Evolutionary conservation across 2,888 invertebrate genomes (phyloP), one percentile per base, ranked within the genome.

Genomic region (Meganola albula): DNA sequence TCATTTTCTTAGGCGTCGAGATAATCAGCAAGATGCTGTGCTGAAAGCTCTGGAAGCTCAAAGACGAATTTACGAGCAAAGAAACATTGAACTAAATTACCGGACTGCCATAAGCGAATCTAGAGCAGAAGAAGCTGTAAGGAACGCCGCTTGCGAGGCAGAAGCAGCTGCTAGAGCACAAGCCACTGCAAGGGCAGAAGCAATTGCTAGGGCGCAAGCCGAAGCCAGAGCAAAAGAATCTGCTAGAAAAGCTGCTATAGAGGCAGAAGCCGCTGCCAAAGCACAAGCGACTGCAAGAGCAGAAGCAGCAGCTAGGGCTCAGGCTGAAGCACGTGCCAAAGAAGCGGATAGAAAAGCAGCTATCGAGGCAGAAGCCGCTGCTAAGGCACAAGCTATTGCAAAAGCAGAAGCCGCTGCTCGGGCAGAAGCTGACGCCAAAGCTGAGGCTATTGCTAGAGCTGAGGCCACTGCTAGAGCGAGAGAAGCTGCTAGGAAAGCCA

Each of bases 191-290:
- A 16, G 16, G 16, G 16, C 16, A 16, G n/a, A n/a, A n/a, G n/a
- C n/a, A n/a, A n/a, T n/a, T n/a, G 16, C 16, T 16, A 16, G 6
- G 6, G 4, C 6, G 6, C 4, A 20, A 20, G 20, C 20, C 20
- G 20, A 20, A 7, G 20, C 20, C 8, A 5, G 4, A 2, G n/a
- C 8, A 2, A n/a, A 20, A 20, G 20, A 7, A 2, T n/a, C 3
- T 5, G 20, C 20, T 20, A 20, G 20, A n/a, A 16, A 16, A 6
- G 16, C 4, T 16, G 16, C 16, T 5, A 6, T 16, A 16, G 16
- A 4, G 6, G 20, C 20, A 3, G 20, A 9, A 43, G 45, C 0
- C 48, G 47, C 6, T 41, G 45, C 31, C 21, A 43, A 4, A 43
- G 45, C 26, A 3, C 8, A 20, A 26, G 28, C 6, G 32, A 27